Percentiles rank a stretch among this genome's conserved stretches.
Conservation (phyloP, 2,113 vertebrate genomes). For the Guaruba guarouba region DNA sequence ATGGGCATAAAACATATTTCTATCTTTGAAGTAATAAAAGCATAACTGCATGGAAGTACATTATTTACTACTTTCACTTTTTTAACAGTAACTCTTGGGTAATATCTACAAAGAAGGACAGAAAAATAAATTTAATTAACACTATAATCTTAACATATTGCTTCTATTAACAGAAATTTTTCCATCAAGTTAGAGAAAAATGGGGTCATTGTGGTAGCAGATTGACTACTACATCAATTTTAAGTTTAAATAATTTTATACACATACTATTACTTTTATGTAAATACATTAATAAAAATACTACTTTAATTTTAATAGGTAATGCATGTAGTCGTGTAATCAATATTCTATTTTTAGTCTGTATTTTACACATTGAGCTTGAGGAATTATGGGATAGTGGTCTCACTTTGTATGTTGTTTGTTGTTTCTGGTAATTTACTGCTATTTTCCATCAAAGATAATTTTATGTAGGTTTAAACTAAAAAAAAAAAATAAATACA, state of each 20-base stretch:
- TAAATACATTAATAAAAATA: background rate
- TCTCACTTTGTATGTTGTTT: background rate
- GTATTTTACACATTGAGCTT: background rate
- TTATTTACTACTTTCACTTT: background rate
- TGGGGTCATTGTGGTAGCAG: background rate
- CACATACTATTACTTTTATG: rapidly evolving
- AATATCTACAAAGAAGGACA: background rate
- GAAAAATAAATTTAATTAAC: background rate
- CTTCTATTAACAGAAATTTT: background rate
- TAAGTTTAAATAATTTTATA: background rate
- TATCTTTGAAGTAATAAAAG: background rate
- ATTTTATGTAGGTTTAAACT: background rate
- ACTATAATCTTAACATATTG: background rate
- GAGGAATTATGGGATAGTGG: background rate
- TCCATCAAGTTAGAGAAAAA: background rate
- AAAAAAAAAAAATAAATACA: background rate
- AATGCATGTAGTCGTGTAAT: background rate
- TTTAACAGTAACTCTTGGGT: background rate
- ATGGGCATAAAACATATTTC: background rate
- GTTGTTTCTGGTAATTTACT: background rate
- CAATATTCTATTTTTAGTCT: background rate
- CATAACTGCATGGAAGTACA: background rate
- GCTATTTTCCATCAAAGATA: background rate
- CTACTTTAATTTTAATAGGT: background rate
- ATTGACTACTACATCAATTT: background rate